Base-by-base conservation (phyloP, 1,140 invertebrate genomes). In the Drosophila grimshawi region DNA sequence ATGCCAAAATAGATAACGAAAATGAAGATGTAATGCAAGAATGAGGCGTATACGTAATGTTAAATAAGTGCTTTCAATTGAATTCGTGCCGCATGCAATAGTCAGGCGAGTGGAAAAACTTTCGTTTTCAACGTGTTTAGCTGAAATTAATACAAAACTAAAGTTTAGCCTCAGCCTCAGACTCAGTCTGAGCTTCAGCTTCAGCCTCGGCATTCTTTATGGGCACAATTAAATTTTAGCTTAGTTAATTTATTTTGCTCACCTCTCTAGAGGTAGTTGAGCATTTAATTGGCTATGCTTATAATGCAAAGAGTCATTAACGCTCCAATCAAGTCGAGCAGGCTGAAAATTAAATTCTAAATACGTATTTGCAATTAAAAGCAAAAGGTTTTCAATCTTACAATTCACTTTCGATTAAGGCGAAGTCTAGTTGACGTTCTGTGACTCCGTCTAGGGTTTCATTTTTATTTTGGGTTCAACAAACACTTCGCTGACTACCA, bases 141-240 rank as follows among this genome's bases (percentile, higher is more conserved):
- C 63, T 48, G 19, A 65, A 65, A 30, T 53, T 11, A 30, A 46
- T 32, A 53, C 52, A 30, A 30, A 30, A 48, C 4, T 67, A 10
- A 67, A 35, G 1, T 51, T 39, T 11, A 45, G 60, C 39, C 32
- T 37, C 10, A 11, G 30, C 8, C 19, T 10, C 35, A 11, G 30
- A 53, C 37, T 77, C 27, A 55, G 61, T 19, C 3, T 27, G 11
- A 27, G 43, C 52, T 45, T 56, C 67, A 41, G n/a, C n/a, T 61
- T 6, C 65, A 69, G 55, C 65, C 71, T 70, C 72, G 46, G 19
- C 76, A 89, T 88, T 88, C 83, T 83, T 88, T 88, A 86, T 88
- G 83, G 83, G 80, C 83, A 88, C 83, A 88, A 88, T 88, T 88
- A 89, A 88, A 83, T 65, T 57, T 59, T 41, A 37, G 48, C 52